Evolutionary conservation across 2,113 vertebrate genomes (phyloP), one percentile per base, ranked within the genome.

Genomic region (Emydocephalus ijimae): DNA sequence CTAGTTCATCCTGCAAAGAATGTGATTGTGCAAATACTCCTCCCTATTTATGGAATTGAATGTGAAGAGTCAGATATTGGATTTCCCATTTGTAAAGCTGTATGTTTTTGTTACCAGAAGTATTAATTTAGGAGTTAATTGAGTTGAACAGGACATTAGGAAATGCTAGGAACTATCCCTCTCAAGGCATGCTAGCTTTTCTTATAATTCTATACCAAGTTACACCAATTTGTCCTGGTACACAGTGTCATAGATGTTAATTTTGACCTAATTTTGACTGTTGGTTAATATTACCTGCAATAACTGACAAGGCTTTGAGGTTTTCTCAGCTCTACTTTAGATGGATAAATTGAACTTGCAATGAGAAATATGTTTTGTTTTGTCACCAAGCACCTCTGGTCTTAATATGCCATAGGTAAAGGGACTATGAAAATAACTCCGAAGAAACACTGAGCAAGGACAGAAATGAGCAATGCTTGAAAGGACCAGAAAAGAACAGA

Each of bases 401-500:
- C 18, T 81, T 39, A 81, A 81, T 39, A 81, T 43, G 74, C 18
- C 34, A 21, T 9, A 39, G 21, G 34, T 81, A 43, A 81, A 81
- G 21, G 34, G n/a, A 39, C 14, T 43, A 34, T 81, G 74, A 81
- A 39, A 81, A 81, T 81, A 81, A 43, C 7, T 2, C 7, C 21
- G 34, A 43, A 39, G 18, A 81, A 81, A 81, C 64, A 81, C 15
- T 39, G 69, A 5, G 12, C 69, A 81, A 81, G 18, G 34, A 81
- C 34, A 81, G 69, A 81, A 7, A 39, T 39, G 34, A 81, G 34
- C 69, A 81, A 81, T 81, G 69, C 34, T 81, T 81, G 74, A 81
- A 81, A 39, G 18, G 34, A 43, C 34, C 39, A 21, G 95, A 95
- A 95, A 91, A 59, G 59, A 95, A 95, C 6, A 96, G 91, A 96